Evolutionary conservation across 1,140 invertebrate species (phyloP), one percentile per base, ranked within the genome.

Genomic region (Hylyphantes graminicola): DNA sequence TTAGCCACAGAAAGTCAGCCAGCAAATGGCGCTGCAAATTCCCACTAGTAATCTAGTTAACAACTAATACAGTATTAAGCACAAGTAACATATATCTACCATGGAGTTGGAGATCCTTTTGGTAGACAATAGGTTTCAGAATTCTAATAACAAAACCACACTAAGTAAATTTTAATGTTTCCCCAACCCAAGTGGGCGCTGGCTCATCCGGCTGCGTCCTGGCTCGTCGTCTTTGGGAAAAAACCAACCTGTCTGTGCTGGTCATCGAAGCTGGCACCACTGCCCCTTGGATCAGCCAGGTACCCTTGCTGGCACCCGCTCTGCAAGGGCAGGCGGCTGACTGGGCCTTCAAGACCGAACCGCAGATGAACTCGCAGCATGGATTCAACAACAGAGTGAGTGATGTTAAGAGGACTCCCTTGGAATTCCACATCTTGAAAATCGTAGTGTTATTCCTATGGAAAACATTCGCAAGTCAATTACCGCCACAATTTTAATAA

Each of bases 331-430:
- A 94, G 76, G 93, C 95, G 88, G 67, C 87, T 57, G 96, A 97
- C 90, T 98, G 96, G 95, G 91, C 92, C 10, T 97, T 94, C 88
- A 91, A 92, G 61, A 97, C 96, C 0, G 94, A 94, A 87, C 93
- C 95, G 0, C 96, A 97, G 89, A 92, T 93, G 8, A 92, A 93
- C 55, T 94, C 95, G 0, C 96, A 95, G 87, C 90, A 95, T 5
- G 86, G 86, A 3, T n/a, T 86, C 21, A 77, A 77, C 4, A 50
- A 86, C 2, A 13, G 13, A 53, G 82, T 84, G 70, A 75, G 68
- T 54, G 12, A 13, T 59, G 57, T 59, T 7, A 9, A 15, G 15
- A 57, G 15, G 15, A n/a, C n/a, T n/a, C n/a, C n/a, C n/a, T n/a
- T n/a, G n/a, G n/a, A n/a, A n/a, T n/a, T n/a, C n/a, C n/a, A n/a